A percentile compares a stretch with the other conserved stretches of the same genome.
Evolutionary conservation across 2,888 invertebrate species (phyloP).

Genomic region (Leucozona laternaria): DNA sequence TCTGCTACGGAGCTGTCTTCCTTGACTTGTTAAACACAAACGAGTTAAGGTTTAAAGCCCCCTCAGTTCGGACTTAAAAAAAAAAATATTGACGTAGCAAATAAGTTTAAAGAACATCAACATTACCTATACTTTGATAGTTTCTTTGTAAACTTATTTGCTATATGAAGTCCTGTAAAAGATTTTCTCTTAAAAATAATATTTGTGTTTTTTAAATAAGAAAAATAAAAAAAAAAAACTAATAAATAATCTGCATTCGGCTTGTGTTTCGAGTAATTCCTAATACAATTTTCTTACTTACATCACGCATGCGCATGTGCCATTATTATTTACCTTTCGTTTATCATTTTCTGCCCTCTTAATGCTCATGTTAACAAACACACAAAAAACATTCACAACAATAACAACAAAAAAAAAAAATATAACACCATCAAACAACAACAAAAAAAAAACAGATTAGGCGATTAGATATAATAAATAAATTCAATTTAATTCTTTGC

Average conservation of each 20-base stretch:
- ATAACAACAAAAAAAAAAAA: slow-evolving; percentile 13
- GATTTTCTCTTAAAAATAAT: slow-evolving; percentile 1
- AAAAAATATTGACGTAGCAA: slow-evolving; percentile 83
- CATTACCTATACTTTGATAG: neutral
- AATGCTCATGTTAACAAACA: slow-evolving; percentile 60
- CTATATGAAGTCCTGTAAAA: slow-evolving; percentile 3
- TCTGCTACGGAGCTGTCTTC: slow-evolving; percentile 45
- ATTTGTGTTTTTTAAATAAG: slow-evolving; percentile 4
- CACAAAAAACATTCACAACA: slow-evolving; percentile 19
- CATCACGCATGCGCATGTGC: slow-evolving; percentile 84
- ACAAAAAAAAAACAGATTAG: slow-evolving; percentile 33
- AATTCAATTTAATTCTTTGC: slow-evolving; percentile 55
- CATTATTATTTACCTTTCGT: slow-evolving; percentile 78
- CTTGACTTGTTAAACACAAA: slow-evolving; percentile 39
- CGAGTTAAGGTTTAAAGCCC: slow-evolving; percentile 44
- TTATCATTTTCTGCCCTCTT: slow-evolving; percentile 74
- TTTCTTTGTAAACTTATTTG: slow-evolving; percentile 3
- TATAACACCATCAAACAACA: slow-evolving; percentile 38
- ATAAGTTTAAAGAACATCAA: slow-evolving; percentile 42
- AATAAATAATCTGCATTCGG: slow-evolving; percentile 75
- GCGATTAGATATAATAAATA: slow-evolving; percentile 34
- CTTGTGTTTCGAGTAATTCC: slow-evolving; percentile 77
- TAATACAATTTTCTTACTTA: slow-evolving; percentile 84
- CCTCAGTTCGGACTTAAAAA: slow-evolving; percentile 76
- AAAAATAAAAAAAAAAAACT: slow-evolving; percentile 28